Percentiles rank a stretch among this genome's conserved stretches.
Conservation (phyloP, 1,140 invertebrate genomes). For the Diorhabda carinulata region DNA sequence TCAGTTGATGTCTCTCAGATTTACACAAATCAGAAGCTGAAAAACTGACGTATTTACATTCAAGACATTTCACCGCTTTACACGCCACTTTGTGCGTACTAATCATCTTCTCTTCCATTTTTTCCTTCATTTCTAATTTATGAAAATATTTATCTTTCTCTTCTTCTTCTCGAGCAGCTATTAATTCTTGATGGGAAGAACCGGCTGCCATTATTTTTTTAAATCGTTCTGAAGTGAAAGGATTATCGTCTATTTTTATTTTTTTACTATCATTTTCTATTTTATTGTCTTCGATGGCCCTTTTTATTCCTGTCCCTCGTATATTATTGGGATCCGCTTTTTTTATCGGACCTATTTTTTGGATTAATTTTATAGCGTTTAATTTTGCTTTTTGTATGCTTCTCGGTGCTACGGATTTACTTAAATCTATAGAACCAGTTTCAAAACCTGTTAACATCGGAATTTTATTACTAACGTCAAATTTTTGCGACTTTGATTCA, state of each 20-base stretch:
- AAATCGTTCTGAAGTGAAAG: conserved; percentile 62
- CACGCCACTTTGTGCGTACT: conserved; percentile 77
- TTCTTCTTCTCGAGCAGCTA: conserved; percentile 68
- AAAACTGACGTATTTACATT: conserved; percentile 87
- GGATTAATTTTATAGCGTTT: conserved; percentile 65
- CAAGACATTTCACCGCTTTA: conserved; percentile 82
- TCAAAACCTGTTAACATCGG: conserved; percentile 31
- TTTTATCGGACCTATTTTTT: conserved; percentile 61
- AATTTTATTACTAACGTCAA: neutral
- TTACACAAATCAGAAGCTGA: conserved; percentile 81
- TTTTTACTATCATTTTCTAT: conserved; percentile 50
- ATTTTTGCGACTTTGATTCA: neutral
- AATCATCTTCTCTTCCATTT: conserved; percentile 89
- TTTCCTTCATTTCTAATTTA: conserved; percentile 83
- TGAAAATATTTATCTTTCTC: conserved; percentile 84
- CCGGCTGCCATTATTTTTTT: conserved; percentile 74
- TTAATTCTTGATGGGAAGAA: conserved; percentile 72
- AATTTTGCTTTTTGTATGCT: conserved; percentile 57
- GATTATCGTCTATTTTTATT: conserved; percentile 48
- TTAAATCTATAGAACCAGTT: conserved; percentile 56
- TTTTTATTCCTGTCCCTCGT: conserved; percentile 56
- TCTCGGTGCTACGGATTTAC: conserved; percentile 54
- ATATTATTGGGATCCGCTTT: conserved; percentile 66
- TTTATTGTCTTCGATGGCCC: conserved; percentile 43
- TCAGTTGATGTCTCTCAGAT: conserved; percentile 72